A percentile compares a stretch with the other conserved stretches of the same genome.
These are phyloP conservation scores for Esox niger DNA, from an alignment of 2,113 vertebrate species.

Conservation along the genomic window DNA sequence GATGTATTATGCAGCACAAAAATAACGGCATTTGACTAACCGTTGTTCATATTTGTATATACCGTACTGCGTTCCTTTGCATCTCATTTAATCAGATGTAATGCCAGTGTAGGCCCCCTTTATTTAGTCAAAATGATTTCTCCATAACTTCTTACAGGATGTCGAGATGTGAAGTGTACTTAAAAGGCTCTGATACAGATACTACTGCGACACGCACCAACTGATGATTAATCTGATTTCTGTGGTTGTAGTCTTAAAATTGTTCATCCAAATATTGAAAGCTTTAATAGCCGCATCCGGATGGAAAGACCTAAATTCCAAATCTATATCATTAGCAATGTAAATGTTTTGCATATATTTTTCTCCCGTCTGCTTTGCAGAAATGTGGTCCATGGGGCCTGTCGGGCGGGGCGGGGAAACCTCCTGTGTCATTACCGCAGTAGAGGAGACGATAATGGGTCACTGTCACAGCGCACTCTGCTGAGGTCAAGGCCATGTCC, in stretches of 20 bases:
- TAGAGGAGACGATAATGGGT: constrained; percentile 31
- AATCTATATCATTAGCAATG: constrained; percentile 23
- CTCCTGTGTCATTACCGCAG: constrained; percentile 47
- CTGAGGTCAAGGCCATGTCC: constrained; percentile 54
- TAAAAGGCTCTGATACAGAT: too few species aligned
- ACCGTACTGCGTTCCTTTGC: neutral
- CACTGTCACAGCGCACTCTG: constrained; percentile 37
- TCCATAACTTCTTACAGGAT: neutral
- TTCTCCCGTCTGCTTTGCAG: constrained; percentile 1
- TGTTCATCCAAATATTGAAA: constrained; percentile 1
- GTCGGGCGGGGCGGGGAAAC: constrained; percentile 12
- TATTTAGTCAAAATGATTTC: neutral
- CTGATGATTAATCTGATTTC: constrained; percentile 34
- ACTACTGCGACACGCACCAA: neutral
- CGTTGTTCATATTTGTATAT: neutral
- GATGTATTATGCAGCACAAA: too few species aligned
- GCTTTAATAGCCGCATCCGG: neutral
- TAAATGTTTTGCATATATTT: constrained; percentile 14
- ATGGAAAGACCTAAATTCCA: neutral
- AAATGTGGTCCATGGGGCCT: too few species aligned
- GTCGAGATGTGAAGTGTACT: neutral
- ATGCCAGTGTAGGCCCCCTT: neutral
- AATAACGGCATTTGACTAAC: too few species aligned
- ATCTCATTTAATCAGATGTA: neutral
- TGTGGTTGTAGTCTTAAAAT: neutral